Base-by-base conservation (phyloP, 2,888 invertebrate genomes). In the Chloromyia formosa region DNA sequence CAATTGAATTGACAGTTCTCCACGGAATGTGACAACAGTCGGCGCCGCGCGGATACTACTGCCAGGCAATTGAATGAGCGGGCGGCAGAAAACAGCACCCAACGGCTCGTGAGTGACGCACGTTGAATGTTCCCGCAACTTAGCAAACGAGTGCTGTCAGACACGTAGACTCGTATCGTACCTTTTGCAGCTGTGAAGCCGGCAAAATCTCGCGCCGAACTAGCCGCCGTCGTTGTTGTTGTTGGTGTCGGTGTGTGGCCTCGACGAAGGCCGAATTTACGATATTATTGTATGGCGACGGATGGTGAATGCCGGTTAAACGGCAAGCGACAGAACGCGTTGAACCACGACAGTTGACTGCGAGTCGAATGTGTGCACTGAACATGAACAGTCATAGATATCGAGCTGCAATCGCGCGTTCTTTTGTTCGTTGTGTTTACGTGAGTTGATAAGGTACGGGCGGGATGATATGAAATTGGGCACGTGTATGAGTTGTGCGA, bases 201-300 rank as follows among this genome's bases (percentile, higher is more conserved):
- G 22, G 22, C 27, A 14, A 9, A 1, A n/a, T 23, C 22, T 14
- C 27, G 23, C 22, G 23, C 23, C 9, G 14, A 22, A 22, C 14
- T 14, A 23, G 14, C 23, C 60, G 60, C 23, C 60, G 60, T 14
- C 23, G 10, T 23, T 14, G 20, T 23, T 20, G 14, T 14, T 60
- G 23, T 12, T 49, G 12, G 27, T 7, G 27, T 35, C 27, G 4
- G 60, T 23, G 60, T n/a, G 14, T 23, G 23, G 23, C 23, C 23
- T 23, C 60, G 60, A 23, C 3, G 22, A 60, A 56, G 56, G 56
- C 56, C 56, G 56, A 56, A 56, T 20, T n/a, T 49, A n/a, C 49
- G 42, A 5, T 42, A 5, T 5, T 42, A 5, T 42, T 42, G 5
- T 42, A 12, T 42, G 5, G 5, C 12, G 5, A 5, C 12, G 42